Evolutionary conservation across 2,113 vertebrate species (phyloP), one percentile per base, ranked within the genome.

Genomic region (Petrocephalus microphthalmus): DNA sequence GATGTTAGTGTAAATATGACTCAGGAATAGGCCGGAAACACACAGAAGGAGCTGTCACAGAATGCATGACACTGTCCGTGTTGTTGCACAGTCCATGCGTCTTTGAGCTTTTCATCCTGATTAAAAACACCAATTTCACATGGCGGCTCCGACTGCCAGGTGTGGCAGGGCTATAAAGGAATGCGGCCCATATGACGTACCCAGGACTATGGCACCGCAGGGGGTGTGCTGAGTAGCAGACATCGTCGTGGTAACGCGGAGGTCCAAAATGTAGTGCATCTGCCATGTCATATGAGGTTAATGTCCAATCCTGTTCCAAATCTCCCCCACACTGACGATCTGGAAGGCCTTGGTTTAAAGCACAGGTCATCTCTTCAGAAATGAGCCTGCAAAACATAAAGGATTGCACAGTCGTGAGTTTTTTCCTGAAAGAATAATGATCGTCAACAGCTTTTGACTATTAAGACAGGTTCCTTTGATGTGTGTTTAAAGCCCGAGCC

Each of bases 401-500:
- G 84, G 51, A 20, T n/a, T 33, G 84, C 0, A 13, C 84, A 33
- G 84, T 29, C 52, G 29, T 19, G 15, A 54, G 29, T 49, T 84
- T 47, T 47, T 84, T 51, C 81, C 47, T 47, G 45, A 53, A 85
- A 85, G 84, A 29, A 49, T 33, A 54, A 52, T 20, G 84, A 54
- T 54, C 17, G 29, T 85, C 52, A 54, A 33, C 84, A 85, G 84
- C 20, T 85, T 54, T 51, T 37, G 52, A 33, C 49, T n/a, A 33
- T 54, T 25, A 85, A 85, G 84, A 54, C 52, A 85, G 51, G 84
- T 56, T 56, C 10, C 84, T 56, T 53, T 85, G 84, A 56, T 54
- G 84, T 52, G 29, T 29, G 29, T 85, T 52, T 54, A 37, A 85
- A 54, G 29, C n/a, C 10, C n/a, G 0, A 7, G 8, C 53, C 6